A percentile compares a stretch with the other conserved stretches of the same genome.
Conservation (phyloP, 2,113 vertebrate species). For the Ophthalmolycus amberensis region DNA sequence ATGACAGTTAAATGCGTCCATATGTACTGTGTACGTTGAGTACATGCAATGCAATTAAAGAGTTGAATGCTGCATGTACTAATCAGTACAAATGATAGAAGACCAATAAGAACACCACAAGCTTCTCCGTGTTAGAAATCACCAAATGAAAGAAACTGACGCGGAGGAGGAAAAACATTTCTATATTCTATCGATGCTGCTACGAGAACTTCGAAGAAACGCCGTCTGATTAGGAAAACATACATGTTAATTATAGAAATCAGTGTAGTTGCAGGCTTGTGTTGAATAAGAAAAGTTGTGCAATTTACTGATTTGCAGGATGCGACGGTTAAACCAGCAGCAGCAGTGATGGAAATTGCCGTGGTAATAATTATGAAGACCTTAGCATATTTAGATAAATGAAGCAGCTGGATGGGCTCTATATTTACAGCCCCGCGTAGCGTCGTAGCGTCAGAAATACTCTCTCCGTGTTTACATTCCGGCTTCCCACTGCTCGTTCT, state of each 20-base stretch:
- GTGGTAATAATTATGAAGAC: slow-evolving; percentile 71
- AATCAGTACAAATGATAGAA: neutral
- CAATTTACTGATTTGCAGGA: slow-evolving; percentile 70
- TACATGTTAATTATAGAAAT: slow-evolving; percentile 72
- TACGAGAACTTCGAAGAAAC: slow-evolving; percentile 8
- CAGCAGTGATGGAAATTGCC: slow-evolving; percentile 59
- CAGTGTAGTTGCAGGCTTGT: slow-evolving; percentile 56
- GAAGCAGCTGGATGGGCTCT: slow-evolving; percentile 51
- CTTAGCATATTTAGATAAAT: slow-evolving; percentile 77
- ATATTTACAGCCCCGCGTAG: slow-evolving; percentile 59
- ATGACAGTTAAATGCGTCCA: neutral
- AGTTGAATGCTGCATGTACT: neutral
- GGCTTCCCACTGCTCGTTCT: neutral
- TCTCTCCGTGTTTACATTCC: slow-evolving; percentile 40
- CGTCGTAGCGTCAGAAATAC: slow-evolving; percentile 29
- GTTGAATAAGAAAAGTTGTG: slow-evolving; percentile 49
- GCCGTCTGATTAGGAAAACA: slow-evolving; percentile 68
- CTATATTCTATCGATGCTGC: neutral
- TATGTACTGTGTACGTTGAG: neutral
- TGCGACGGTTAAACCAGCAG: slow-evolving; percentile 30
- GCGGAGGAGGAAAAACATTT: neutral
- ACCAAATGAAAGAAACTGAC: neutral
- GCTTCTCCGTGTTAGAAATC: neutral
- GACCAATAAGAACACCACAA: neutral
- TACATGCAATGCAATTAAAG: neutral